Evolutionary conservation across 2,797 vertebrate genomes (phyloP).

Genomic region (Hydrophis major): DNA sequence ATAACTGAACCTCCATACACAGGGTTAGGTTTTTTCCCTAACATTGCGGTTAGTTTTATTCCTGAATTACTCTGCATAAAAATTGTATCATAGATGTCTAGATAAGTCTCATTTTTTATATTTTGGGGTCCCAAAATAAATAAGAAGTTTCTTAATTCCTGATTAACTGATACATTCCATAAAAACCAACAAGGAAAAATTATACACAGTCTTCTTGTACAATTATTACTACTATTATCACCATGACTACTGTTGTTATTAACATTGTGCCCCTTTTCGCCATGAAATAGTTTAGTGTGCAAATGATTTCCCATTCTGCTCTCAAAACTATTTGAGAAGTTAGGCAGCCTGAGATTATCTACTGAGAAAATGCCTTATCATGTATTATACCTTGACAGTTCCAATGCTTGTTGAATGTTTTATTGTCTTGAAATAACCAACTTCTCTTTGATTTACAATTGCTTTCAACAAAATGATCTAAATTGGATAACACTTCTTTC

Average conservation of each 20-base stretch:
- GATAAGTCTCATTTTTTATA: constrained; percentile 4
- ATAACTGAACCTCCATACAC: neutral
- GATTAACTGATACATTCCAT: neutral
- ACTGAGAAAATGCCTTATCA: neutral
- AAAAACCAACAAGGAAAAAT: neutral
- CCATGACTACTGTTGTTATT: neutral
- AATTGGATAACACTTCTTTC: neutral
- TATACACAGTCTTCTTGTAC: neutral
- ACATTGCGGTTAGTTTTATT: neutral
- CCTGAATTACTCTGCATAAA: neutral
- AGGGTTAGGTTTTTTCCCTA: neutral
- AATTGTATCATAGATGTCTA: neutral
- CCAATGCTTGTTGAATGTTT: neutral
- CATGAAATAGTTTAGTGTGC: neutral
- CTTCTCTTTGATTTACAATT: neutral
- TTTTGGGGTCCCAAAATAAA: neutral
- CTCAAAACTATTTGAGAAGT: neutral
- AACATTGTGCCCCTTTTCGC: neutral
- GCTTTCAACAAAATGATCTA: neutral
- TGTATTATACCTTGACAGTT: neutral
- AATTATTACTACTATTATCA: neutral
- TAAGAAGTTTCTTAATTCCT: neutral
- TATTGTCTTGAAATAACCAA: neutral
- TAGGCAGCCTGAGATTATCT: neutral
- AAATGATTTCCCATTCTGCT: neutral